Conservation (phyloP, 2,888 invertebrate genomes). For the Parnassius orleans region DNA sequence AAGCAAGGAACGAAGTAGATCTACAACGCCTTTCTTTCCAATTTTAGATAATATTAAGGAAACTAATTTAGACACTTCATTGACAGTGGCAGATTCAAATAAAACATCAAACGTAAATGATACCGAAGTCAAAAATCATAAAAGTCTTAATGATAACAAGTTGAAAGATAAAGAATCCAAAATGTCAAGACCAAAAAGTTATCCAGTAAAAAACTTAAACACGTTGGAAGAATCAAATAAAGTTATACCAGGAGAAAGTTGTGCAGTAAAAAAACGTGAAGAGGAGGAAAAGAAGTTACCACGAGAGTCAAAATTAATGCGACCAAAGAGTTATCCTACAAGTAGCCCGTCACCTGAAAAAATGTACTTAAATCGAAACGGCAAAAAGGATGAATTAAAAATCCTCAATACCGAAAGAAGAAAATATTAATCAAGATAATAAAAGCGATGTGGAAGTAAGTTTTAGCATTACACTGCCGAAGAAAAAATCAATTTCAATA, state of each 20-base stretch:
- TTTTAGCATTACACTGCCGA: constrained; percentile 71
- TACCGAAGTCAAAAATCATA: constrained; percentile 33
- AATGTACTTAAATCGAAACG: constrained; percentile 50
- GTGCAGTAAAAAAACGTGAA: constrained; percentile 44
- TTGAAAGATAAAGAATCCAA: constrained; percentile 61
- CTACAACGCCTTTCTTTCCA: constrained; percentile 75
- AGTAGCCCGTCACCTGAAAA: constrained; percentile 71
- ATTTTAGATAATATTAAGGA: constrained; percentile 75
- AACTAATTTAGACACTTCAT: constrained; percentile 52
- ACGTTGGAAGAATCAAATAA: constrained; percentile 52
- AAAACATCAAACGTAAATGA: constrained; percentile 11
- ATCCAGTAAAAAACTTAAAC: constrained; percentile 72
- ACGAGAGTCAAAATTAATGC: constrained; percentile 70
- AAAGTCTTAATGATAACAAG: constrained; percentile 37
- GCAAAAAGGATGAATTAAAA: constrained; percentile 51
- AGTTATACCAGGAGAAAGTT: constrained; percentile 40
- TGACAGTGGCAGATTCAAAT: constrained; percentile 17
- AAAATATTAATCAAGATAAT: constrained; percentile 38
- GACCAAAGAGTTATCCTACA: constrained; percentile 83
- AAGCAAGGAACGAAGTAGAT: constrained; percentile 69
- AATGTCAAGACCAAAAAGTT: constrained; percentile 80
- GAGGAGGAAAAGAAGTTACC: constrained; percentile 43
- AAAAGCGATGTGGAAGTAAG: constrained; percentile 71
- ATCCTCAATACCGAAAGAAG: constrained; percentile 44
- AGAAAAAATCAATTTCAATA: constrained; percentile 46